Conservation (phyloP, 2,113 vertebrate genomes). For the Perognathus longimembris region DNA sequence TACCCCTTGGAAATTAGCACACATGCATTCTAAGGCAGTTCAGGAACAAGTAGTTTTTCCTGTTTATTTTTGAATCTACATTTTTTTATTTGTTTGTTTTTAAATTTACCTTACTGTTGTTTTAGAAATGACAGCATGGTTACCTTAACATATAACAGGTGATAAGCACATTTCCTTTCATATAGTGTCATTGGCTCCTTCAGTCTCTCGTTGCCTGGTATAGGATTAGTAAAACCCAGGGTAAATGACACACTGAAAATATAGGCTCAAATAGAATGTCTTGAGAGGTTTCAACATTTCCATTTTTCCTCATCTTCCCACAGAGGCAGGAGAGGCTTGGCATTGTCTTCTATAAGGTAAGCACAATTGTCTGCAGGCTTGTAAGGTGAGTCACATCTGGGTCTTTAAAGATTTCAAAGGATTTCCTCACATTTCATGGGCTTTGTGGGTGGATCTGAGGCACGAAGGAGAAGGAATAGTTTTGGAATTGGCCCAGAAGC, state of each 20-base stretch:
- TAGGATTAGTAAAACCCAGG: conserved; percentile 6
- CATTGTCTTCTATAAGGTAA: not conserved
- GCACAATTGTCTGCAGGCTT: not conserved
- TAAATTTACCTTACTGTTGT: no score
- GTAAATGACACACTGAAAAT: conserved; percentile 5
- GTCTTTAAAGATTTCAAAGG: conserved; percentile 18
- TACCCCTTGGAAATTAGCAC: conserved; percentile 1
- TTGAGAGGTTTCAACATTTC: not conserved
- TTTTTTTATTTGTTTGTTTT: conserved; percentile 1
- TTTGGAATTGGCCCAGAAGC: not conserved
- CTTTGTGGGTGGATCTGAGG: conserved; percentile 2
- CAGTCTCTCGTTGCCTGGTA: not conserved
- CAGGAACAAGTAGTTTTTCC: not conserved
- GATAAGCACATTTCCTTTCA: no score
- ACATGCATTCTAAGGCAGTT: not conserved
- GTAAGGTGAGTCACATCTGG: not conserved
- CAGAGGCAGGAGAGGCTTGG: not conserved
- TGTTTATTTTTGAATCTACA: not conserved
- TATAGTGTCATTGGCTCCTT: no score
- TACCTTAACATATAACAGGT: no score
- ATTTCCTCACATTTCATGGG: conserved; percentile 6
- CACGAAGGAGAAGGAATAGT: conserved; percentile 33
- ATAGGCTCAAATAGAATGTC: not conserved
- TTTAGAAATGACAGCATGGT: no score
- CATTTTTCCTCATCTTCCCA: not conserved